phyloP scores from a whole-genome alignment of 2,113 vertebrate species.

The Psittacus erithacus region DNA sequence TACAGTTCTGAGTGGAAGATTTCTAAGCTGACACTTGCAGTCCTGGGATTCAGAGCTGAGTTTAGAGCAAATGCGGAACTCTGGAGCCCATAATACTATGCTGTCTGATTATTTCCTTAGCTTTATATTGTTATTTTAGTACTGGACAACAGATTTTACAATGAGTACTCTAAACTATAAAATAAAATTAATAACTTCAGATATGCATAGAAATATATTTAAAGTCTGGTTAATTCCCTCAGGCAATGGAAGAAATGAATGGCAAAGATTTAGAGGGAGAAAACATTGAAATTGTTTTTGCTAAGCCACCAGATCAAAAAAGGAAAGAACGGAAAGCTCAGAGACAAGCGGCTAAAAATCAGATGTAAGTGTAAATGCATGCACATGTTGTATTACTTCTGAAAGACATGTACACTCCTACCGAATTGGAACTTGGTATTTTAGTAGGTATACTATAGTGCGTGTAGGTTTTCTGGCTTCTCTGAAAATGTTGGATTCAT shows the following conservation, averaged over 20 bases:
- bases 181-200: neutral
- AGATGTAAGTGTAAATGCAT: conserved; percentile 86
- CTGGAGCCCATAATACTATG: neutral
- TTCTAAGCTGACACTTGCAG: neutral
- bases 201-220: conserved; percentile 55
- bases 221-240: conserved; percentile 68
- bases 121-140: neutral
- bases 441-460: neutral
- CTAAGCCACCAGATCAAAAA: conserved; percentile 98
- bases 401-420: neutral
- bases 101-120: neutral
- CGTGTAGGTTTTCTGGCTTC: neutral
- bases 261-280: conserved; percentile 97
- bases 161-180: conserved; percentile 13
- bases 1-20: neutral
- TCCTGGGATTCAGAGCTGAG: neutral
- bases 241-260: conserved; percentile 98
- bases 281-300: conserved; percentile 96
- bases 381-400: conserved; percentile 29
- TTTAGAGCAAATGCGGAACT: neutral
- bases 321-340: conserved; percentile 98
- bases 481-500: neutral
- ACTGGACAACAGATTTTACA: neutral
- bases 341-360: conserved; percentile 95
- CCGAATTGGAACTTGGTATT: neutral